Percentiles rank a stretch among this genome's conserved stretches.
Evolutionary conservation across 1,140 invertebrate species (phyloP).

Genomic region (Drepana arcuata): DNA sequence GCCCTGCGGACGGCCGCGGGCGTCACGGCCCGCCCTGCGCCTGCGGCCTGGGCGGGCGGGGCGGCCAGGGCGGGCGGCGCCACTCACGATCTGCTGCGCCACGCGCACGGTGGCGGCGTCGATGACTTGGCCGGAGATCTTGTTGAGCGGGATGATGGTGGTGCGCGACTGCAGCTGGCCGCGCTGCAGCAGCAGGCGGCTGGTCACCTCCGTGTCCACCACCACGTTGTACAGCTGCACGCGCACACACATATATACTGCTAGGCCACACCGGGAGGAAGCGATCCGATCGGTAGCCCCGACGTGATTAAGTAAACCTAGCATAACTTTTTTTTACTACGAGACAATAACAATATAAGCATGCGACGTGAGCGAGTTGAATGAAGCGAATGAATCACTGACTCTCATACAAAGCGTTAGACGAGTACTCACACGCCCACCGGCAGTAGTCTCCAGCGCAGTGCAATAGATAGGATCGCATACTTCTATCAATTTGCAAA

Average conservation of each 20-base stretch:
- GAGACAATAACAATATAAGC: too few species aligned
- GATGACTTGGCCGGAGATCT: constrained; percentile 80
- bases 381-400: too few species aligned
- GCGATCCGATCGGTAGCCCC: too few species aligned
- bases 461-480: constrained; percentile 81
- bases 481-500: constrained; percentile 84
- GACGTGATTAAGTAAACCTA: too few species aligned
- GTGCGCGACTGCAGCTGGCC: constrained; percentile 85
- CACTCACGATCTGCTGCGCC: constrained; percentile 82
- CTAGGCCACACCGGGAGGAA: too few species aligned
- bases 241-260: too few species aligned
- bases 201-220: constrained; percentile 89
- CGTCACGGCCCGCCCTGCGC: too few species aligned
- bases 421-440: constrained; percentile 86
- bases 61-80: neutral
- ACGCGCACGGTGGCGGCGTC: constrained; percentile 74
- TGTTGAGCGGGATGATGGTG: constrained; percentile 95
- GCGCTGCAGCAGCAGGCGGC: constrained; percentile 86
- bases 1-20: constrained; percentile 37
- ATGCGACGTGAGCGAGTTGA: too few species aligned
- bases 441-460: constrained; percentile 89
- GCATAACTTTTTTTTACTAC: too few species aligned
- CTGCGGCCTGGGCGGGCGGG: too few species aligned
- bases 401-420: too few species aligned
- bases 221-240: constrained; percentile 91